A percentile compares a stretch with the other conserved stretches of the same genome.
phyloP scores from a whole-genome alignment of 2,113 vertebrate species.

The Sapayoa aenigma region DNA sequence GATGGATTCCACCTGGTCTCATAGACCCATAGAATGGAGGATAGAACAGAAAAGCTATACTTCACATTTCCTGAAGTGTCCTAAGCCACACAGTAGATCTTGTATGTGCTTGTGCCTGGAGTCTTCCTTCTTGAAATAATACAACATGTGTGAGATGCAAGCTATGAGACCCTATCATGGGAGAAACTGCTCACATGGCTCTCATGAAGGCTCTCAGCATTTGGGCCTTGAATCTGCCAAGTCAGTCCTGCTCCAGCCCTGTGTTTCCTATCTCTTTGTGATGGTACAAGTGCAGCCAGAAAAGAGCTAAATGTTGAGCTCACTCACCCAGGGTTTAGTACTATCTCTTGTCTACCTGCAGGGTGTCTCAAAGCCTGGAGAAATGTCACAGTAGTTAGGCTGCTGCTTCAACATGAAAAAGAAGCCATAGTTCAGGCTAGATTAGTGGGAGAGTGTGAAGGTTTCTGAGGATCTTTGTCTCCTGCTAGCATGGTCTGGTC shows the following conservation, averaged over 20 bases:
- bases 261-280: not conserved
- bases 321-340: not conserved
- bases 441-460: not conserved
- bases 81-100: not conserved
- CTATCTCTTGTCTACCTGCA: not conserved
- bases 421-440: not conserved
- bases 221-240: not conserved
- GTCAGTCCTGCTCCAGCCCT: not conserved
- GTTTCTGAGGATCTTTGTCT: not conserved
- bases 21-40: not conserved
- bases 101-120: not conserved
- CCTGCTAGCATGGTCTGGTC: fast-evolving
- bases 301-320: not conserved
- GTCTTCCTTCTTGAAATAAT: not conserved
- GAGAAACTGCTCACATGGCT: not conserved
- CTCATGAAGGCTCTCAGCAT: not conserved
- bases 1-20: too few relatives aligned
- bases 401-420: not conserved
- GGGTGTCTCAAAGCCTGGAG: not conserved
- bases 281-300: not conserved
- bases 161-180: fast-evolving
- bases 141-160: not conserved
- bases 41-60: not conserved
- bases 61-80: not conserved
- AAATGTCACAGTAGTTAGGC: not conserved